These are phyloP conservation scores for Corythaixoides concolor DNA, from an alignment of 2,113 vertebrate genomes.

Conservation along the genomic window DNA sequence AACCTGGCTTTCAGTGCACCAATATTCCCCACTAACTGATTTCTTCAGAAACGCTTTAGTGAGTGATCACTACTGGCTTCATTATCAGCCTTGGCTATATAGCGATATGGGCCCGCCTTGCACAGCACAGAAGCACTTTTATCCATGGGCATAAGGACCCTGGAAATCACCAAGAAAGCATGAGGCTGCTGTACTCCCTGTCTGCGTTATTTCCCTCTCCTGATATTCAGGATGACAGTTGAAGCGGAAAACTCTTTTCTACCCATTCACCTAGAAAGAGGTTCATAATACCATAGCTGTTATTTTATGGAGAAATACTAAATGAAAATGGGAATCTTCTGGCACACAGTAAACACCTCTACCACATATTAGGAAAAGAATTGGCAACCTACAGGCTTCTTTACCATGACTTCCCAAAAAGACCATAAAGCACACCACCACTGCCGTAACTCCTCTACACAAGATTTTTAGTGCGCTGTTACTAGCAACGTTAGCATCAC, in stretches of 20 bases:
- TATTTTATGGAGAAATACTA: not conserved
- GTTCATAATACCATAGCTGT: not conserved
- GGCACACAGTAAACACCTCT: not conserved
- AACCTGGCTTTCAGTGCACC: not conserved
- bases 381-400: not conserved
- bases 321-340: not conserved
- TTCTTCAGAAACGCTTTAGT: not conserved
- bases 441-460: not conserved
- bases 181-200: not conserved
- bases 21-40: not conserved
- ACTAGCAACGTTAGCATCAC: accelerated
- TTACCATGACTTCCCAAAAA: not conserved
- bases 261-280: not conserved
- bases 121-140: not conserved
- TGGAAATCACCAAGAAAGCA: not conserved
- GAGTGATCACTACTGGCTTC: not conserved
- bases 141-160: accelerated
- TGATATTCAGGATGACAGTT: not conserved
- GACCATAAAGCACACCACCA: not conserved
- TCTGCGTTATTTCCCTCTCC: not conserved
- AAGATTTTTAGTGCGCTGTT: not conserved
- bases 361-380: not conserved
- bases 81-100: not conserved
- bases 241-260: not conserved
- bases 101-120: accelerated